phyloP scores from a whole-genome alignment of 2,113 vertebrate genomes.

The Jacana jacana region DNA sequence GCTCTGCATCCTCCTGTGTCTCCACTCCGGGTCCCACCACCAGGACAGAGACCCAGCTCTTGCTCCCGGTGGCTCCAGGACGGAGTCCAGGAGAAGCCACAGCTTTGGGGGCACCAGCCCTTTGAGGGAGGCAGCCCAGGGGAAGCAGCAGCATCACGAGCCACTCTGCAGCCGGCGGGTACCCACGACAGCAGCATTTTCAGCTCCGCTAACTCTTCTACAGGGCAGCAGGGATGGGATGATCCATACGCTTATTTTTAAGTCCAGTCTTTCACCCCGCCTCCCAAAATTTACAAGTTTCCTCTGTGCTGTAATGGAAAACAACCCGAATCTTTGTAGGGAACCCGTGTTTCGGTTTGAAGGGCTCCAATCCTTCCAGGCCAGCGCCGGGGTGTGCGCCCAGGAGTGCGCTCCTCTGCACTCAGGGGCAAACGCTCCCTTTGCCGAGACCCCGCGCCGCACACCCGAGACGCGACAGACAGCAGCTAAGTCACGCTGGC shows the following conservation, averaged over 20 bases:
- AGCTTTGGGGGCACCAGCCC: fast-evolving
- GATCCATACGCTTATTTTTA: slow-evolving; percentile 7
- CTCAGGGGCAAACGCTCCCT: not conserved
- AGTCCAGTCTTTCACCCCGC: not conserved
- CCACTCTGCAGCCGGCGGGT: fast-evolving
- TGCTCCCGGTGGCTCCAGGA: not conserved
- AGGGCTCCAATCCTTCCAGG: not conserved
- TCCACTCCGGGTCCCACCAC: not conserved
- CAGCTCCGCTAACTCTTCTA: not conserved
- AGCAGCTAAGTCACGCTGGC: not conserved
- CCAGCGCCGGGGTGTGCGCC: not conserved
- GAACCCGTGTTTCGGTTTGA: not conserved
- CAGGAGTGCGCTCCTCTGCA: not conserved
- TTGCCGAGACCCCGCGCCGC: not conserved
- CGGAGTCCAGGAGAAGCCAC: not conserved
- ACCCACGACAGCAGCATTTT: not conserved
- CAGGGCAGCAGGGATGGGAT: not conserved
- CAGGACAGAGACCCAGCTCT: not conserved
- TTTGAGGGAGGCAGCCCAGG: not conserved
- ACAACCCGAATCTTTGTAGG: not conserved
- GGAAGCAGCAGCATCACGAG: not conserved
- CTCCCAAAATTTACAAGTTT: slow-evolving; percentile 10
- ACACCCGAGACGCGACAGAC: not conserved
- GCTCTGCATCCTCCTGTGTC: fast-evolving
- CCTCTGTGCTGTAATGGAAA: not conserved